Conservation (phyloP, 2,888 invertebrate genomes). For the Hecatera dysodea region DNA sequence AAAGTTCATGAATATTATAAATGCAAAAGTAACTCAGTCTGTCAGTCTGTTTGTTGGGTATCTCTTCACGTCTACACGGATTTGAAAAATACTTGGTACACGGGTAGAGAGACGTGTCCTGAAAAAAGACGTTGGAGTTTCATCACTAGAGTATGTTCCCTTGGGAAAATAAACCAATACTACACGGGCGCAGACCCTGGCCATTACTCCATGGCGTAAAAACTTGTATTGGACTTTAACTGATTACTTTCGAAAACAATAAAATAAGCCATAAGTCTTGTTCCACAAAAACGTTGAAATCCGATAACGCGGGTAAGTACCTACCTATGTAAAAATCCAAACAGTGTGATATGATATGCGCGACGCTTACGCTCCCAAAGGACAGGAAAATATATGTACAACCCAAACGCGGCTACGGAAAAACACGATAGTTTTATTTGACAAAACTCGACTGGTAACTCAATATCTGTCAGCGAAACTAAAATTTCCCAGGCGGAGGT, state of each 20-base stretch:
- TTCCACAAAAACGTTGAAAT: neutral
- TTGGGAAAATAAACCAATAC: too few species aligned
- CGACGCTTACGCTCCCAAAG: slow-evolving; percentile 57
- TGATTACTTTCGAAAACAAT: neutral
- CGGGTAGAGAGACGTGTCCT: too few species aligned
- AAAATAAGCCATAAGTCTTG: neutral
- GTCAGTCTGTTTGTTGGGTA: too few species aligned
- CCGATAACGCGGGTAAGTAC: neutral
- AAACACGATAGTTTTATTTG: slow-evolving; percentile 81
- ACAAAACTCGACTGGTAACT: slow-evolving; percentile 81
- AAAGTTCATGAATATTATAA: too few species aligned
- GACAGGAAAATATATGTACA: slow-evolving; percentile 61
- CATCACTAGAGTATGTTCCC: too few species aligned
- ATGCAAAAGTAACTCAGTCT: too few species aligned
- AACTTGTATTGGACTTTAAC: neutral
- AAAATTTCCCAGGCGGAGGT: slow-evolving; percentile 81
- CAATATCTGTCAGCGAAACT: slow-evolving; percentile 85
- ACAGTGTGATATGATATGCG: slow-evolving; percentile 28
- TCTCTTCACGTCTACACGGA: too few species aligned
- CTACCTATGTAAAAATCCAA: slow-evolving; percentile 24
- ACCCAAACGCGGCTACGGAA: slow-evolving; percentile 62
- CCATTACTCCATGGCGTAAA: neutral
- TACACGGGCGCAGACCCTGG: too few species aligned
- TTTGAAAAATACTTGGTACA: too few species aligned
- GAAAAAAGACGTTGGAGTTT: too few species aligned